Conservation (phyloP, 2,888 invertebrate species). For the Gibbula magus region DNA sequence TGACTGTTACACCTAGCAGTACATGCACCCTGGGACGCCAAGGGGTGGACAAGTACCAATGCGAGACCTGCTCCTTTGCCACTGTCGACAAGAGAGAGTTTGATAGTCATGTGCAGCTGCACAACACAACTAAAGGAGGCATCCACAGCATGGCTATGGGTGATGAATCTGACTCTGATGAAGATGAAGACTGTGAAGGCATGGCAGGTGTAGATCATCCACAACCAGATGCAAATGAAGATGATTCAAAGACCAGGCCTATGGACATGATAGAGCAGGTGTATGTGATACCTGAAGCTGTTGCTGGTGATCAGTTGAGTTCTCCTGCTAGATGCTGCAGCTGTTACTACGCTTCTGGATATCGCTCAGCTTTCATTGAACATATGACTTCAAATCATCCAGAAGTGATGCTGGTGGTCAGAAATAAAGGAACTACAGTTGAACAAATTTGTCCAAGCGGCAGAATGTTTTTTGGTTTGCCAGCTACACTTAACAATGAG, state of each 20-base stretch:
- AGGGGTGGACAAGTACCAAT: slow-evolving; percentile 11
- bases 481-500: slow-evolving; percentile 35
- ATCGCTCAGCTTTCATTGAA: slow-evolving; percentile 38
- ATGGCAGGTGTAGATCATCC: background rate
- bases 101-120: slow-evolving; percentile 14
- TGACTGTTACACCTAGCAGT: background rate
- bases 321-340: slow-evolving; percentile 53
- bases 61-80: slow-evolving; percentile 19
- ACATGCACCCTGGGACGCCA: background rate
- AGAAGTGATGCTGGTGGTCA: slow-evolving; percentile 35
- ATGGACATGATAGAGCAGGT: slow-evolving; percentile 31
- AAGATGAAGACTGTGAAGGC: background rate
- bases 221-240: background rate
- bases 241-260: background rate
- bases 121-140: slow-evolving; percentile 25
- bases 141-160: slow-evolving; percentile 3
- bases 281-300: slow-evolving; percentile 40
- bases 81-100: background rate
- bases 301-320: slow-evolving; percentile 49
- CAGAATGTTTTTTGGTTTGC: slow-evolving; percentile 11
- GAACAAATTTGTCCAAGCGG: slow-evolving; percentile 18
- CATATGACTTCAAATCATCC: slow-evolving; percentile 40
- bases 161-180: slow-evolving; percentile 5
- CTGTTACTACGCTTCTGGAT: slow-evolving; percentile 48
- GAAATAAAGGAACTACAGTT: slow-evolving; percentile 17